Conservation (phyloP, 2,888 invertebrate genomes). For the Eupithecia pulchellata region DNA sequence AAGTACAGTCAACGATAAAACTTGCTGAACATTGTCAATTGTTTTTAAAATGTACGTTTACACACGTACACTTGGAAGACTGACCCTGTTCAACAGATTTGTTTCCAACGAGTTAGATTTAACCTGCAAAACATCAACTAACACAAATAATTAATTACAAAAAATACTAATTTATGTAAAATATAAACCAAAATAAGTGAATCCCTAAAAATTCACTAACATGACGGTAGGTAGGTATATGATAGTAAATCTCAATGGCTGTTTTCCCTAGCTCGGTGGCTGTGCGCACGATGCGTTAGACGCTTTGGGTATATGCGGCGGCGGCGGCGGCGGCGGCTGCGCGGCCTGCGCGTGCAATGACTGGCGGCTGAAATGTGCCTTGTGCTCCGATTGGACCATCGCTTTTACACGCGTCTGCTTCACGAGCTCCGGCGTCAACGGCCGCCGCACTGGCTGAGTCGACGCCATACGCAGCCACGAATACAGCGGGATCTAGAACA, state of each 20-base stretch:
- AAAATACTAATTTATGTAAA: background rate
- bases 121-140: background rate
- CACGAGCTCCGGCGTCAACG: slow-evolving; percentile 84
- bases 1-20: background rate
- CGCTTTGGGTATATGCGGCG: background rate
- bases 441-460: slow-evolving; percentile 83
- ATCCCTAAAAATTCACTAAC: background rate
- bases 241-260: background rate
- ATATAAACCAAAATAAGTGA: background rate
- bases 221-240: background rate
- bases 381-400: slow-evolving; percentile 27
- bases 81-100: background rate
- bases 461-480: slow-evolving; percentile 87
- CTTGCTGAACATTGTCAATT: background rate
- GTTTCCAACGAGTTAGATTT: background rate
- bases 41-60: background rate
- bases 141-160: background rate
- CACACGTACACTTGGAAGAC: background rate
- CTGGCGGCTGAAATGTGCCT: slow-evolving; percentile 34
- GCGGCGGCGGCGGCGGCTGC: no score
- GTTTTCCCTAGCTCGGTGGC: background rate
- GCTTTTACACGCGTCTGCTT: slow-evolving; percentile 68
- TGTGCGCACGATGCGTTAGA: background rate
- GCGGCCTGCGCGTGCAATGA: background rate
- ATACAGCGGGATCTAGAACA: slow-evolving; percentile 88